Evolutionary conservation across 2,113 vertebrate species (phyloP).

Genomic region (Tachysurus fulvidraco): DNA sequence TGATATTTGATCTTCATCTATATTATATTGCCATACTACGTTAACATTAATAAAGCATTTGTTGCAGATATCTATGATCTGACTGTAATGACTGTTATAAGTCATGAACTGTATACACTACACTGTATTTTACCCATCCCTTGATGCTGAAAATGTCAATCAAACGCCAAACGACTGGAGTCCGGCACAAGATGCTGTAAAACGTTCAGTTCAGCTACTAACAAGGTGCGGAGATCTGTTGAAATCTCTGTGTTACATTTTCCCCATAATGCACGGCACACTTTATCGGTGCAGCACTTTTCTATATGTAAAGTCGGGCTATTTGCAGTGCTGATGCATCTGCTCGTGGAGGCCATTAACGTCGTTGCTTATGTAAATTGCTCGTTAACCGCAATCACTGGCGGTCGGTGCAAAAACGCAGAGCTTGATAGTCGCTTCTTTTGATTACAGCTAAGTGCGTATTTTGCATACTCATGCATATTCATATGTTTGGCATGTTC

Average conservation of each 20-base stretch:
- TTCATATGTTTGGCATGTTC: conserved; percentile 31
- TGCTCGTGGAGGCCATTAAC: conserved; percentile 36
- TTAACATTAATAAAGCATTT: not conserved
- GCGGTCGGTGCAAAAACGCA: conserved; percentile 18
- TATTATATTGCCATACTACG: too few relatives aligned
- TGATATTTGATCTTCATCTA: not conserved
- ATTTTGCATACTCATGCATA: conserved; percentile 44
- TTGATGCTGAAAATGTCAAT: not conserved
- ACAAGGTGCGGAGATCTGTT: not conserved
- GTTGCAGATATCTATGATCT: not conserved
- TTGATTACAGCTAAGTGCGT: conserved; percentile 44
- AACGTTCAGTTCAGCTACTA: conserved; percentile 3
- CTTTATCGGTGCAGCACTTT: conserved; percentile 28
- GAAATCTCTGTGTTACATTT: not conserved
- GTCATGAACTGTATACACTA: conserved; percentile 1
- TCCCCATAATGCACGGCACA: not conserved
- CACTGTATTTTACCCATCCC: not conserved
- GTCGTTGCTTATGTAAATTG: conserved; percentile 44
- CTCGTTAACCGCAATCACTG: conserved; percentile 46
- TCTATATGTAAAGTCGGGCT: conserved; percentile 29
- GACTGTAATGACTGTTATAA: not conserved
- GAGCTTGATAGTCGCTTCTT: conserved; percentile 41
- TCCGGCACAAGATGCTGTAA: not conserved
- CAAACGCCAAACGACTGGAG: not conserved
- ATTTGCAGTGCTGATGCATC: conserved; percentile 1